A percentile compares a stretch with the other conserved stretches of the same genome.
Conservation (phyloP, 2,888 invertebrate species). For the Mythimna ferrago region DNA sequence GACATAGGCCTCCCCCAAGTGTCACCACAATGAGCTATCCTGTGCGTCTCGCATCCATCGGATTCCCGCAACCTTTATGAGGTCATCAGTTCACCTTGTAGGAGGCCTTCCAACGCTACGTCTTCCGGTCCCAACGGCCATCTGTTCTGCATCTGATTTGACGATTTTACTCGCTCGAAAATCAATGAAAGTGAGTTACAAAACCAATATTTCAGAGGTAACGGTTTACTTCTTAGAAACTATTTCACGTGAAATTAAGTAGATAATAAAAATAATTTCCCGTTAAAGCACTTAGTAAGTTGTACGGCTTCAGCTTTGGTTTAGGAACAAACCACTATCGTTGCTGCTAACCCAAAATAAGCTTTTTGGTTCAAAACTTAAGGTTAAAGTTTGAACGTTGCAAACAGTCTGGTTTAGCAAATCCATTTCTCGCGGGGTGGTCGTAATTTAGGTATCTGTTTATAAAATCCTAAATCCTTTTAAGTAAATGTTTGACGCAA, state of each 20-base stretch:
- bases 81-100: too few species aligned
- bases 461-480: constrained; percentile 1
- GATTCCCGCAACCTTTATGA: too few species aligned
- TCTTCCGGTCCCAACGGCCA: too few species aligned
- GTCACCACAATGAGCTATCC: too few species aligned
- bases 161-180: too few species aligned
- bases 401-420: constrained; percentile 1
- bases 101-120: too few species aligned
- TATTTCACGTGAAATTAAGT: constrained; percentile 30
- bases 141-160: too few species aligned
- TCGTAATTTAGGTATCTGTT: constrained; percentile 20
- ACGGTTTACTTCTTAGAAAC: neutral
- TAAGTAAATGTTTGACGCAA: neutral
- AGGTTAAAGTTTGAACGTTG: constrained; percentile 11
- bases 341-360: constrained; percentile 2
- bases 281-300: constrained; percentile 32
- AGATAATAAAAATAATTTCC: constrained; percentile 51
- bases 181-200: too few species aligned
- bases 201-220: too few species aligned
- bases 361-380: neutral
- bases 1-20: too few species aligned
- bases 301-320: constrained; percentile 22
- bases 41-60: too few species aligned
- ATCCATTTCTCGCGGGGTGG: neutral
- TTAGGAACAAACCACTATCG: constrained; percentile 10